Evolutionary conservation across 2,888 invertebrate species (phyloP).

Genomic region (Phortica okadai): DNA sequence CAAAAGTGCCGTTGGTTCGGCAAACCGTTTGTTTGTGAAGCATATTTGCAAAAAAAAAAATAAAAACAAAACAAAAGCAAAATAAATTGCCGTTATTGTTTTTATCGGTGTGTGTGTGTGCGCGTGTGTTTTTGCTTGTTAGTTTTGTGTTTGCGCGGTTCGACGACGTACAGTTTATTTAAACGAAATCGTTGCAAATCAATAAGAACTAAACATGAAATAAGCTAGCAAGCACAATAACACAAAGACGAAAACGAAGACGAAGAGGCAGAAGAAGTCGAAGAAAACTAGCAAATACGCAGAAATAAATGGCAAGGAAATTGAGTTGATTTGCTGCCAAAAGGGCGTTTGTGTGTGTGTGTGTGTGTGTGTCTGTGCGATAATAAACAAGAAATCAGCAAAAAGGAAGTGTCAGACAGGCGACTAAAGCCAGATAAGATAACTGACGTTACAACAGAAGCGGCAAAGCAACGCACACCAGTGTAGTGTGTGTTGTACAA

Average conservation of each 20-base stretch:
- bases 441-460: not conserved
- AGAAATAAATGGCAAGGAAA: slow-evolving; percentile 3
- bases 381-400: slow-evolving; percentile 12
- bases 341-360: slow-evolving; percentile 8
- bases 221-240: not conserved
- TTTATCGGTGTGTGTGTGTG: not conserved
- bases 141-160: slow-evolving; percentile 2
- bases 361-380: not conserved
- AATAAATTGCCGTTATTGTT: slow-evolving; percentile 12
- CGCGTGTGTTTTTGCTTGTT: not conserved
- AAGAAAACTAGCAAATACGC: too few relatives aligned
- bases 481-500: not conserved
- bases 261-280: too few relatives aligned
- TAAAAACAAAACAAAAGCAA: slow-evolving; percentile 27
- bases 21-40: not conserved
- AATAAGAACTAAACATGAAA: slow-evolving; percentile 13
- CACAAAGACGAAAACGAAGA: too few relatives aligned
- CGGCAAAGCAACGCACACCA: slow-evolving; percentile 19
- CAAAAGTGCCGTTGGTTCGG: not conserved
- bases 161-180: not conserved
- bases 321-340: slow-evolving; percentile 33
- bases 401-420: slow-evolving; percentile 7
- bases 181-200: slow-evolving; percentile 18
- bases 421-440: not conserved
- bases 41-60: slow-evolving; percentile 30